A percentile compares a stretch with the other conserved stretches of the same genome.
Conservation (phyloP, 2,888 invertebrate genomes). For the Merodon equestris region DNA sequence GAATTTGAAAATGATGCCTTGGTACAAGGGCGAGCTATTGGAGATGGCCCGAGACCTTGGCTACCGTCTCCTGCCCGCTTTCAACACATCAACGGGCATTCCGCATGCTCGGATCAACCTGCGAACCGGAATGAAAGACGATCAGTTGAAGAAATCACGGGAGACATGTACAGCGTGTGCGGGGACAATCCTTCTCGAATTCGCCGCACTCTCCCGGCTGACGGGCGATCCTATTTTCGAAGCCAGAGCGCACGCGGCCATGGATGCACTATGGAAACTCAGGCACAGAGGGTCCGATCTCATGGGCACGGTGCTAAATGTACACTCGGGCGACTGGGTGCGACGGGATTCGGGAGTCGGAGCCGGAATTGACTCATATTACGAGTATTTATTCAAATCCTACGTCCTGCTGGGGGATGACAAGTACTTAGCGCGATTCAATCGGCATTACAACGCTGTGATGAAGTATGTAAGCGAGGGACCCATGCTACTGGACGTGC, state of each 20-base stretch:
- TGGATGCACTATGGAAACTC: constrained; percentile 98
- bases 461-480: constrained; percentile 97
- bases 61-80: constrained; percentile 95
- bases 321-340: constrained; percentile 99
- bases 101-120: constrained; percentile 97
- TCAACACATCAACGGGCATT: constrained; percentile 98
- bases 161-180: constrained; percentile 99
- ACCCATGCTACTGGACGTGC: constrained; percentile 96
- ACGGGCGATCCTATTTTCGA: constrained; percentile 94
- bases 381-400: constrained; percentile 98
- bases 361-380: constrained; percentile 99
- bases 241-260: constrained; percentile 95
- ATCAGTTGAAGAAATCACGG: constrained; percentile 85
- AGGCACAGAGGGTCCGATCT: constrained; percentile 93
- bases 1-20: constrained; percentile 85
- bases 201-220: constrained; percentile 95
- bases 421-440: constrained; percentile 95
- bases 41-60: constrained; percentile 95
- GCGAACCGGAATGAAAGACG: constrained; percentile 88
- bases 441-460: constrained; percentile 95
- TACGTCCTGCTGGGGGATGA: constrained; percentile 97
- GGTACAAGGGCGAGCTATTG: constrained; percentile 94
- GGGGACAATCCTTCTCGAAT: constrained; percentile 98
- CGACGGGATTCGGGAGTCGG: constrained; percentile 97
- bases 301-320: constrained; percentile 98